Evolutionary conservation across 2,797 vertebrate species (phyloP).

Genomic region (Anguilla anguilla): DNA sequence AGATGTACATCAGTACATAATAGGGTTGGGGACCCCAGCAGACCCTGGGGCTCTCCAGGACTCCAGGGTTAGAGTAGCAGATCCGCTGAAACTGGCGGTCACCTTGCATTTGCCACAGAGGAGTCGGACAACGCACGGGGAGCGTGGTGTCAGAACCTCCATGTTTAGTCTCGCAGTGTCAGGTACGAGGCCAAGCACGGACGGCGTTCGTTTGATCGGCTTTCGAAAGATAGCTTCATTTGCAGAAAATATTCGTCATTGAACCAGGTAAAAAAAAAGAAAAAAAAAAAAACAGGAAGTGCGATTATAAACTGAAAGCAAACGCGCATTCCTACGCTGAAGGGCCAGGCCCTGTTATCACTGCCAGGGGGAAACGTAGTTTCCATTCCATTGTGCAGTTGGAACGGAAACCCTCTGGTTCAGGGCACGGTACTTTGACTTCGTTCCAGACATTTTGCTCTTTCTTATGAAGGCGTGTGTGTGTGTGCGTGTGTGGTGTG

Average conservation of each 20-base stretch:
- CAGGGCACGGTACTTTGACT: neutral
- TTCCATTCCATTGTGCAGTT: neutral
- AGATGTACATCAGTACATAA: no score
- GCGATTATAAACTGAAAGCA: neutral
- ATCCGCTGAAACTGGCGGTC: neutral
- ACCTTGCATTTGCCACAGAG: no score
- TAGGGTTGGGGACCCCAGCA: neutral
- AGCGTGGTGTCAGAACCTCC: neutral
- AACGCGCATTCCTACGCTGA: neutral
- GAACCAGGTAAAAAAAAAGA: neutral
- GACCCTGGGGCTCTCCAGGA: neutral
- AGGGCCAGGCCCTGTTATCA: neutral
- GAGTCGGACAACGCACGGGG: no score
- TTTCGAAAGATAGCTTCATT: neutral
- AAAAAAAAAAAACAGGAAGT: neutral
- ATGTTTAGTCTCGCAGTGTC: neutral
- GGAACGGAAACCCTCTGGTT: neutral
- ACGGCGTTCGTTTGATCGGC: neutral
- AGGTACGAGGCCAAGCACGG: neutral
- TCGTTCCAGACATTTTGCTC: conserved; percentile 3
- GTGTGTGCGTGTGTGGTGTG: conserved; percentile 1
- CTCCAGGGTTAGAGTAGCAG: neutral
- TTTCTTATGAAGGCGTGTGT: conserved; percentile 7
- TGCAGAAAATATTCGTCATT: neutral
- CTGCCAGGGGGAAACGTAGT: neutral